A percentile compares a stretch with the other conserved stretches of the same genome.
phyloP scores from a whole-genome alignment of 2,797 vertebrate genomes.

The Phaenicophaeus curvirostris region DNA sequence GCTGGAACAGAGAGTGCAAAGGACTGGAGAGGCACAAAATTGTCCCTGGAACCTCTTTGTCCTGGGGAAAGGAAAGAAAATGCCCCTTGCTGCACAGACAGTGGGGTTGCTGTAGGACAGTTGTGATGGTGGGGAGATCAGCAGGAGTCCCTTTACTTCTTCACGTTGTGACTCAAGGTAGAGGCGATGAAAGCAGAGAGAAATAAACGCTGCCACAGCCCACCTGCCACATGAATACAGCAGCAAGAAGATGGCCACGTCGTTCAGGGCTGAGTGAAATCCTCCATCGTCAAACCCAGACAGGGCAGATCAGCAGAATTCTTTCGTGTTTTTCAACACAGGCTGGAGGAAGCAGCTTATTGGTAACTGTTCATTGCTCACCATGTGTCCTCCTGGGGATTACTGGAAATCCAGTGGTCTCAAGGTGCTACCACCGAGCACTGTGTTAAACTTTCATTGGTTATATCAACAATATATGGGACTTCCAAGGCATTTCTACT shows the following conservation, averaged over 20 bases:
- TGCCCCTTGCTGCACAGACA: not conserved
- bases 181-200: not conserved
- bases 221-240: not conserved
- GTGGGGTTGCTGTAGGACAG: not conserved
- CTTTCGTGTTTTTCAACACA: not conserved
- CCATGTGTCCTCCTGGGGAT: not conserved
- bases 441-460: not conserved
- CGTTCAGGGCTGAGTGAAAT: not conserved
- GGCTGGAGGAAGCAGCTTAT: not conserved
- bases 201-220: not conserved
- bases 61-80: not conserved
- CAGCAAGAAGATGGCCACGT: not conserved
- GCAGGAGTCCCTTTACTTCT: not conserved
- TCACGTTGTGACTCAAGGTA: not conserved
- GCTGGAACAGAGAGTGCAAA: not conserved
- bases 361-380: not conserved
- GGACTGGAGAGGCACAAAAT: not conserved
- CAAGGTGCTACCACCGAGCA: not conserved
- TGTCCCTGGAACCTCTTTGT: not conserved
- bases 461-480: not conserved
- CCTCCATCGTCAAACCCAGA: not conserved
- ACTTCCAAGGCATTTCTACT: rapidly evolving
- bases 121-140: not conserved
- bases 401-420: not conserved
- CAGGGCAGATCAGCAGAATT: not conserved